Evolutionary conservation across 2,888 invertebrate species (phyloP).

Genomic region (Geotrupes spiniger): DNA sequence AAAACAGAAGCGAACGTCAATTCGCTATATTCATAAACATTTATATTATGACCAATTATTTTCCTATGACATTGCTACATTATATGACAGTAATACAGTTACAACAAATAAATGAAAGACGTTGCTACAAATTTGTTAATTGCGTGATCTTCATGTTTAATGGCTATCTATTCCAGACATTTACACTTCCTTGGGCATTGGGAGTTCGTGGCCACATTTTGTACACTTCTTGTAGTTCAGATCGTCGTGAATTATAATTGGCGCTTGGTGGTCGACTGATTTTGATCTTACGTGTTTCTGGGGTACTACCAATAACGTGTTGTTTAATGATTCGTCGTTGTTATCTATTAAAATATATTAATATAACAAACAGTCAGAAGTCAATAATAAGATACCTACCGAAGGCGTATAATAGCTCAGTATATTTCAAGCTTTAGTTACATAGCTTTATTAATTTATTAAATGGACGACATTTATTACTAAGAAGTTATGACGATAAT

Average conservation of each 20-base stretch:
- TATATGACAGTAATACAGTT: background rate
- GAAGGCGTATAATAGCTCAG: too few species aligned
- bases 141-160: background rate
- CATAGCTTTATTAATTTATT: too few species aligned
- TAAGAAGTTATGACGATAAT: too few species aligned
- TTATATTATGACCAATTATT: background rate
- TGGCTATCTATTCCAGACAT: too few species aligned
- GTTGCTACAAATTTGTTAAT: slow-evolving; percentile 7
- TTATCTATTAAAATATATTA: too few species aligned
- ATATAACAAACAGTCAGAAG: too few species aligned
- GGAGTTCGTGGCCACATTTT: slow-evolving; percentile 45
- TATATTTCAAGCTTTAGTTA: too few species aligned
- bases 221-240: slow-evolving; percentile 32
- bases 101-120: background rate
- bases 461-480: too few species aligned
- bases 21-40: background rate
- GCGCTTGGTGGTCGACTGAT: slow-evolving; percentile 55
- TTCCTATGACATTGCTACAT: background rate
- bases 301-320: slow-evolving; percentile 37
- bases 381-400: too few species aligned
- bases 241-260: slow-evolving; percentile 20
- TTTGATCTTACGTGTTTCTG: slow-evolving; percentile 56
- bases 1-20: background rate
- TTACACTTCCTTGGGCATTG: slow-evolving; percentile 1
- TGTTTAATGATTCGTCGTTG: slow-evolving; percentile 2